Evolutionary conservation across 1,140 invertebrate genomes (phyloP), one percentile per base, ranked within the genome.

Genomic region (Brachionus paranguensis): DNA sequence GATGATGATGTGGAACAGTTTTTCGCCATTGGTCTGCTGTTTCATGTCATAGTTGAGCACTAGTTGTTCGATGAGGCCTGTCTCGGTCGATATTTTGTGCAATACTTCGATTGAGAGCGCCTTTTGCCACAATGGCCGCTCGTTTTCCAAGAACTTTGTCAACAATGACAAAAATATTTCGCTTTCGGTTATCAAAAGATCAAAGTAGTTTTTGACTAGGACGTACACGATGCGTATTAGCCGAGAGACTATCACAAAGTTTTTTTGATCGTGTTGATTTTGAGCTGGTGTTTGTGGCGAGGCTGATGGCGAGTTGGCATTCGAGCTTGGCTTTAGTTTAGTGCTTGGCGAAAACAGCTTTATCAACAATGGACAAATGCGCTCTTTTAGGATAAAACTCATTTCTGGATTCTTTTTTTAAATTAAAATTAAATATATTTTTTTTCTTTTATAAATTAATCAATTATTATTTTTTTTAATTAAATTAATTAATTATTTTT

Each of bases 111-210:
- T 89, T 0, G 97, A 96, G 60, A 98, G 89, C 14, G 95, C 94
- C 78, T 96, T 91, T 88, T 99, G 96, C 97, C 97, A 99, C 60
- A 93, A 91, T 29, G 95, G 95, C 89, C 97, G 97, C 86, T 99
- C 97, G 11, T 94, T 93, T 90, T 98, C 96, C 87, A 99, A 89
- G 90, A 99, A 98, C 89, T 98, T 98, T 4, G 99, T 95, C 47
- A 99, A 94, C 43, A 99, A 90, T 1, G 96, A 97, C 60, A 99
- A 91, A 89, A 99, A 98, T 87, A 99, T 99, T 91, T 99, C 97
- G 90, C 96, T 98, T 89, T 99, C 97, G 4, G 96, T 98, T 88
- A 97, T 96, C 91, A 99, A 89, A 85, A 97, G 91, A 20, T 92
- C 92, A 88, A 98, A 96, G 90, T 98, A 99, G 88, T 96, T 94